Evolutionary conservation across 2,113 vertebrate species (phyloP).

Genomic region (Hirundichthys speculiger): DNA sequence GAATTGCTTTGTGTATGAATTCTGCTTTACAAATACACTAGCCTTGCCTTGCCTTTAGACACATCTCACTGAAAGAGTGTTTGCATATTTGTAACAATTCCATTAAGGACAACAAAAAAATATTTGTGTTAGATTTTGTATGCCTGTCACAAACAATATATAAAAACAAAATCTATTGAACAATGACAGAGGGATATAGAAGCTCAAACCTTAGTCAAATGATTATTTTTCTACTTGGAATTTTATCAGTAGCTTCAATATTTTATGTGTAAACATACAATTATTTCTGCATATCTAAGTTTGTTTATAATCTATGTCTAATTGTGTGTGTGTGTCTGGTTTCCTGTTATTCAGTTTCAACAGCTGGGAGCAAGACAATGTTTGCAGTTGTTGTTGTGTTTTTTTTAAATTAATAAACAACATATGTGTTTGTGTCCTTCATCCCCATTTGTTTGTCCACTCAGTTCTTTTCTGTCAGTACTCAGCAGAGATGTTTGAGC

Average conservation of each 20-base stretch:
- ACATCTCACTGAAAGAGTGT: neutral
- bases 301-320: neutral
- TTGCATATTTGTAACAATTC: neutral
- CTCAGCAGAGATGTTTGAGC: constrained; percentile 6
- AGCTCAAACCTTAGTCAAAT: too few relatives aligned
- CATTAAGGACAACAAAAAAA: too few relatives aligned
- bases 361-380: neutral
- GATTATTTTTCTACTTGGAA: neutral
- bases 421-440: neutral
- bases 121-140: neutral
- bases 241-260: neutral
- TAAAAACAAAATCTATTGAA: neutral
- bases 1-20: too few relatives aligned
- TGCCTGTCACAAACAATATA: too few relatives aligned
- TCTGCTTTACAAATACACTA: too few relatives aligned
- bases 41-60: neutral
- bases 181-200: too few relatives aligned
- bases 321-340: neutral
- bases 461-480: constrained; percentile 4
- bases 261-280: neutral
- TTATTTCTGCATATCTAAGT: neutral
- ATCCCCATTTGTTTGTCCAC: constrained; percentile 16
- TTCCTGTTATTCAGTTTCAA: neutral
- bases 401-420: neutral
- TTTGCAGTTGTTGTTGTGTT: neutral